Conservation (phyloP, 2,888 invertebrate genomes). For the Melanotus villosus region DNA sequence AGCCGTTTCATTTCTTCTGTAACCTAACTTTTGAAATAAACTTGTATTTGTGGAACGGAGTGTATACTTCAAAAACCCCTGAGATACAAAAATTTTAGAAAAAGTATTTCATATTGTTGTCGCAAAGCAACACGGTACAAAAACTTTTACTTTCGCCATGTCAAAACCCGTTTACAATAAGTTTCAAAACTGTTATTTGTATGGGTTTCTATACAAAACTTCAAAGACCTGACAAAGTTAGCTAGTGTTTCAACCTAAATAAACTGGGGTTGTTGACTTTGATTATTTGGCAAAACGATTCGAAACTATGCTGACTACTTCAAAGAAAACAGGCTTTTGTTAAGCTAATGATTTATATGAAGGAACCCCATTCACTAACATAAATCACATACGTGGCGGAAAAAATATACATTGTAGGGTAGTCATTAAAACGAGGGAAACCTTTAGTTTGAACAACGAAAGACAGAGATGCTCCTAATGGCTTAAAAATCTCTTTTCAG, state of each 20-base stretch:
- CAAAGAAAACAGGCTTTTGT: conserved; percentile 39
- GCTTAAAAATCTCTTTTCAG: conserved; percentile 9
- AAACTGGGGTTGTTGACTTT: conserved; percentile 39
- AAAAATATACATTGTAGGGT: conserved; percentile 21
- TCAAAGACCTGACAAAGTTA: conserved; percentile 7
- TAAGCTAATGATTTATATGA: conserved; percentile 39
- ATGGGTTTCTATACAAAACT: conserved; percentile 1
- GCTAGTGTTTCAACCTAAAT: conserved; percentile 16
- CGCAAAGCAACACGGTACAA: no score
- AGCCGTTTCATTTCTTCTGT: no score
- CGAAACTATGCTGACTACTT: conserved; percentile 31
- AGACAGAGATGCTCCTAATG: conserved; percentile 5
- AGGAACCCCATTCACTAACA: conserved; percentile 27
- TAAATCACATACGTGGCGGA: conserved; percentile 28
- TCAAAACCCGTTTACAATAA: no score
- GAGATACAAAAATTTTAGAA: no score
- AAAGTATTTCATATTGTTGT: no score
- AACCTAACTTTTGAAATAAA: no score
- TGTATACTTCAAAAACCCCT: no score
- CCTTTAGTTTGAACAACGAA: neutral
- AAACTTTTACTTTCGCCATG: no score
- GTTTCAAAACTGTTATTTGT: no score
- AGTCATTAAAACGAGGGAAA: conserved; percentile 8
- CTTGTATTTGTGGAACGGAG: no score
- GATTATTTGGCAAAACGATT: conserved; percentile 33